Percentiles rank a stretch among this genome's conserved stretches.
phyloP scores from a whole-genome alignment of 2,888 invertebrate genomes.

The Eupithecia inturbata region DNA sequence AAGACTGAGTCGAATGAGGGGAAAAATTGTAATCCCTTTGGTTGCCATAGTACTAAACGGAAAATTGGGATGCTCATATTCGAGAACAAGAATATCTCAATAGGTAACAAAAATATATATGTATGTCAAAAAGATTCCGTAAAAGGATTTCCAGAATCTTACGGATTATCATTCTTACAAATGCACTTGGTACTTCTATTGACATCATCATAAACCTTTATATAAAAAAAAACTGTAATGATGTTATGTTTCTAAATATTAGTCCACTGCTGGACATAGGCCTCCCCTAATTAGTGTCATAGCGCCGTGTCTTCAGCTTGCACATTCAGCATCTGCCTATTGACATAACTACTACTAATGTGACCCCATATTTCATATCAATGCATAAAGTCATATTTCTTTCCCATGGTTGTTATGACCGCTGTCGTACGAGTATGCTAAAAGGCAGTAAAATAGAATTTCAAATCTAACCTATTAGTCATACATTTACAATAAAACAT shows the following conservation, averaged over 20 bases:
- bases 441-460: constrained; percentile 36
- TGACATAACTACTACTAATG: not conserved
- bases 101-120: not conserved
- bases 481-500: constrained; percentile 48
- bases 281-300: no score
- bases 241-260: no score
- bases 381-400: constrained; percentile 13
- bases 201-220: no score
- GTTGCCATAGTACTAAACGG: not conserved
- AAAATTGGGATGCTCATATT: not conserved
- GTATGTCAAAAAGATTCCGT: not conserved
- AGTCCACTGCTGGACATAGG: no score
- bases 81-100: not conserved
- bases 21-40: not conserved
- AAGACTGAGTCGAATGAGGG: not conserved
- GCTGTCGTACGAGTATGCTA: constrained; percentile 27
- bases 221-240: no score
- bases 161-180: not conserved
- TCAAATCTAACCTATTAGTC: constrained; percentile 45
- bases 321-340: no score
- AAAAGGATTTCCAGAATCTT: not conserved
- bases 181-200: not conserved
- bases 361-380: not conserved
- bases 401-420: constrained; percentile 17
- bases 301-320: no score